Conservation (phyloP, 2,113 vertebrate genomes). For the Saguinus imperator region DNA sequence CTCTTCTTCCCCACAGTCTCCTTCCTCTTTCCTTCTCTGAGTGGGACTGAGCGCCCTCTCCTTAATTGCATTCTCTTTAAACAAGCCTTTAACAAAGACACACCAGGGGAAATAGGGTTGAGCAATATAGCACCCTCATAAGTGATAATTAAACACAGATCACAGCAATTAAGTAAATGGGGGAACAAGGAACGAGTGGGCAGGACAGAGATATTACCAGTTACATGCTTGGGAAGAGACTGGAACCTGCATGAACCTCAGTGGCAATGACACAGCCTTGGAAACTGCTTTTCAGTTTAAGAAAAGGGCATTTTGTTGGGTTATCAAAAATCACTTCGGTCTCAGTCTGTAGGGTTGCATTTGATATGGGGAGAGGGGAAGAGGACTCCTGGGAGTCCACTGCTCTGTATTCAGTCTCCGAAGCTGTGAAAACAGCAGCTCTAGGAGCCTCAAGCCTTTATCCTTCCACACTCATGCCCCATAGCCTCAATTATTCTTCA, state of each 20-base stretch:
- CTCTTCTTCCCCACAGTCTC: neutral
- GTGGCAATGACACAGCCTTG: neutral
- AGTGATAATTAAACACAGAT: conserved; percentile 73
- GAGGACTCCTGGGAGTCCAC: neutral
- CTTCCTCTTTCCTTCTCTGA: neutral
- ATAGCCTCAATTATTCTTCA: neutral
- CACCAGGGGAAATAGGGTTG: conserved; percentile 61
- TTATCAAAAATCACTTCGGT: neutral
- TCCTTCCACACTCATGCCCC: neutral
- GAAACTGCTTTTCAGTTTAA: neutral
- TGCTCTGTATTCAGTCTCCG: neutral
- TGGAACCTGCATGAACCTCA: neutral
- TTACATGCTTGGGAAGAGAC: neutral
- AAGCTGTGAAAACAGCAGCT: neutral
- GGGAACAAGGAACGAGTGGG: conserved; percentile 56
- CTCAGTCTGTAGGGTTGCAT: neutral
- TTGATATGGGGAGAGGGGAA: neutral
- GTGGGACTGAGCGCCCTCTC: conserved; percentile 30
- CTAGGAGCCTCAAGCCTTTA: neutral
- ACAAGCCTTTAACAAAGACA: conserved; percentile 69
- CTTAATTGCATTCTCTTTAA: conserved; percentile 63
- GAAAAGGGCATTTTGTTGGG: neutral
- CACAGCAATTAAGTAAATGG: conserved; percentile 74
- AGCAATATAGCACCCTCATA: conserved; percentile 57
- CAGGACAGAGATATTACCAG: neutral